These are phyloP conservation scores for Petrosia ficiformis DNA, from an alignment of 37 sponge, comb jelly and placozoan genomes.

Conservation along the genomic window DNA sequence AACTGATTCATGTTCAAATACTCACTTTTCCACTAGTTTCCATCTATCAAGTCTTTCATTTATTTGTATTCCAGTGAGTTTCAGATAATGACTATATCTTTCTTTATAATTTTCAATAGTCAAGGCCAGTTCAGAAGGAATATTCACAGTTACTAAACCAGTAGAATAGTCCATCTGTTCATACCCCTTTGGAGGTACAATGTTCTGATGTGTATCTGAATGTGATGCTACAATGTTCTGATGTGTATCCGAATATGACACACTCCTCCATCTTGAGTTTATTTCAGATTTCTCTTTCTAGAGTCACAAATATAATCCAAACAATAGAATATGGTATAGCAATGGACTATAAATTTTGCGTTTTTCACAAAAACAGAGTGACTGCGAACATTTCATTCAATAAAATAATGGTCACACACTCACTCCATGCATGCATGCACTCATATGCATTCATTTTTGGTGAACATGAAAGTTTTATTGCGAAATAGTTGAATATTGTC, in stretches of 20 bases:
- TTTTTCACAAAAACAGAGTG: no score
- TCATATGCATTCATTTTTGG: no score
- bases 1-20: no score
- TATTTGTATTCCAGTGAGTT: conserved; percentile 6
- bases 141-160: neutral
- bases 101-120: conserved; percentile 5
- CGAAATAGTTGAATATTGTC: no score
- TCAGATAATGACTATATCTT: conserved; percentile 16
- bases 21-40: conserved; percentile 37
- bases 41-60: conserved; percentile 26
- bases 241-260: neutral
- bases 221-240: neutral
- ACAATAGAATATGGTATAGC: neutral
- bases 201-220: conserved; percentile 1
- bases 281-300: conserved; percentile 39
- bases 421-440: no score
- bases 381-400: no score
- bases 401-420: no score
- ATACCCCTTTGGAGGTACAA: no score
- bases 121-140: neutral
- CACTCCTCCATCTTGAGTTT: conserved; percentile 28
- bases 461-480: no score
- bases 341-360: no score
- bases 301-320: neutral
- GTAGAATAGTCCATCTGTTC: neutral